Conservation (phyloP, 2,888 invertebrate species). For the Hirtodrosophila confusa region DNA sequence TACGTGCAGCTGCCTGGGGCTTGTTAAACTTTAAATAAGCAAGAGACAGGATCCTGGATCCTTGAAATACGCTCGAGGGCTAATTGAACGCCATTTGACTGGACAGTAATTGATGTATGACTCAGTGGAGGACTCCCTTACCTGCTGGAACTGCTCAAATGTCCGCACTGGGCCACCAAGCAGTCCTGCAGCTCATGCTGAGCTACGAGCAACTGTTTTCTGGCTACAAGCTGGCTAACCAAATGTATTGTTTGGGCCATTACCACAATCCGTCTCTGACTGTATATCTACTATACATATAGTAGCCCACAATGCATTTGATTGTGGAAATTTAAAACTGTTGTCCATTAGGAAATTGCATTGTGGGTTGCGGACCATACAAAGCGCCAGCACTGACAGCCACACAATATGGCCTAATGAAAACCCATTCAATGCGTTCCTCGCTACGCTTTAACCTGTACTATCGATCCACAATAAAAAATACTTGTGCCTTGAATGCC, state of each 20-base stretch:
- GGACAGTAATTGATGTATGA: slow-evolving; percentile 77
- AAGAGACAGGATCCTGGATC: neutral
- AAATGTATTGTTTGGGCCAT: slow-evolving; percentile 38
- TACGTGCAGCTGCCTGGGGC: slow-evolving; percentile 41
- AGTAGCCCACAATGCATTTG: slow-evolving; percentile 54
- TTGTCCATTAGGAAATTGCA: slow-evolving; percentile 69
- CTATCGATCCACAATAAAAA: slow-evolving; percentile 26
- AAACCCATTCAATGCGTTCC: slow-evolving; percentile 26
- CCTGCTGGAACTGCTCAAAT: slow-evolving; percentile 40
- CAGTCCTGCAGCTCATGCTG: slow-evolving; percentile 3
- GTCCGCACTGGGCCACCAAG: slow-evolving; percentile 24
- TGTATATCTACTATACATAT: neutral
- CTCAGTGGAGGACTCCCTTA: slow-evolving; percentile 32
- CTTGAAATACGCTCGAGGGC: slow-evolving; percentile 44
- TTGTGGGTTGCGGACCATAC: slow-evolving; percentile 3
- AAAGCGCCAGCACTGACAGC: slow-evolving; percentile 18
- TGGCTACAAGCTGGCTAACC: slow-evolving; percentile 3
- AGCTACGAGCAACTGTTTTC: neutral
- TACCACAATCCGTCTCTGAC: slow-evolving; percentile 7
- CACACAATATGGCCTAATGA: slow-evolving; percentile 29
- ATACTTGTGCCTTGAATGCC: slow-evolving; percentile 15
- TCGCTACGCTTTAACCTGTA: slow-evolving; percentile 4
- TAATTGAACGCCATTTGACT: slow-evolving; percentile 76
- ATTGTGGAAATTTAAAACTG: slow-evolving; percentile 61
- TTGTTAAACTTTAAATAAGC: slow-evolving; percentile 68